These are phyloP conservation scores for Dicaeum eximium DNA, from an alignment of 2,113 vertebrate genomes.

Conservation along the genomic window DNA sequence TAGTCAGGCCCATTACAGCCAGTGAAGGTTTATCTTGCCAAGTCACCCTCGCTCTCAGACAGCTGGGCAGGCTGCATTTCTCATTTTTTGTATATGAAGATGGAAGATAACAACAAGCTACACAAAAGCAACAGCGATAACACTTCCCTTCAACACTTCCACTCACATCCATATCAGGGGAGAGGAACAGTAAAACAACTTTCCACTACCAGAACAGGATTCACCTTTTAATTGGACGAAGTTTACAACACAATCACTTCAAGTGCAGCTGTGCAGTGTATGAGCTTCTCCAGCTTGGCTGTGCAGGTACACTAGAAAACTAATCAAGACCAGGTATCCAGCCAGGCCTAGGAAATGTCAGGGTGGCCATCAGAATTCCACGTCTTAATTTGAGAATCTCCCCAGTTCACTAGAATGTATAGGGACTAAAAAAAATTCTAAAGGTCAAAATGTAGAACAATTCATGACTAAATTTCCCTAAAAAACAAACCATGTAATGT, in stretches of 20 bases:
- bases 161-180: not conserved
- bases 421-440: not conserved
- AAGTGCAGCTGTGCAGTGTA: not conserved
- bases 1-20: conserved; percentile 2
- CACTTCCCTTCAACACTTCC: not conserved
- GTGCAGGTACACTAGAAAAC: conserved; percentile 8
- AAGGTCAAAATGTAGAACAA: conserved; percentile 54
- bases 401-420: not conserved
- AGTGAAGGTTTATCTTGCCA: conserved; percentile 23
- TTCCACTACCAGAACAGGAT: conserved; percentile 46
- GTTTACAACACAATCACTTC: conserved; percentile 29
- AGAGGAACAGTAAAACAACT: conserved; percentile 61
- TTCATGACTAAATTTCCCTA: conserved; percentile 45
- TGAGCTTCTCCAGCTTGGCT: conserved; percentile 18
- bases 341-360: conserved; percentile 61
- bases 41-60: not conserved
- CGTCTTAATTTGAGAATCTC: conserved; percentile 47
- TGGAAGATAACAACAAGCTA: conserved; percentile 22
- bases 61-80: conserved; percentile 14
- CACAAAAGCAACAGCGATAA: conserved; percentile 17
- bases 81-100: conserved; percentile 28
- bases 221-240: conserved; percentile 50
- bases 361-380: conserved; percentile 35
- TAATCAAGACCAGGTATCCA: conserved; percentile 52
- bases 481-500: conserved; percentile 44